phyloP scores from a whole-genome alignment of 1,140 invertebrate species.

The Nasonia longicornis region DNA sequence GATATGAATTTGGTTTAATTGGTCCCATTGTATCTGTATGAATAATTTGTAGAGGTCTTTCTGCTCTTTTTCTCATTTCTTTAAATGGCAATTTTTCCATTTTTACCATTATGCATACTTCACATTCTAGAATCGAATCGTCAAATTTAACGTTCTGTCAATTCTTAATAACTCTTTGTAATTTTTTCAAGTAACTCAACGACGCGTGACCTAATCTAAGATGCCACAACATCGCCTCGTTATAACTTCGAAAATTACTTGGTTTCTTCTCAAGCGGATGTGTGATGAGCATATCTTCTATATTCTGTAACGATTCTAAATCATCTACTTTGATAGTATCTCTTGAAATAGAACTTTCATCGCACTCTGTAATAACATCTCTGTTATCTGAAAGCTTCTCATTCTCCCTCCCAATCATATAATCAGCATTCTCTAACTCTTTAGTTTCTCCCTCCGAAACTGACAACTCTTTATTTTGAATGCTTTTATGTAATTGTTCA shows the following conservation, averaged over 20 bases:
- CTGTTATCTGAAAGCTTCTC: too few species aligned
- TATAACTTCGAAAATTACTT: neutral
- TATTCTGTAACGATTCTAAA: too few species aligned
- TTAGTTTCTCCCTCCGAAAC: conserved; percentile 48
- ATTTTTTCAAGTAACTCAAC: conserved; percentile 46
- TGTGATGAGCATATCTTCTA: too few species aligned
- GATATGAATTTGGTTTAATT: too few species aligned
- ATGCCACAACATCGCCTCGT: conserved; percentile 51
- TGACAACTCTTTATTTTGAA: conserved; percentile 30
- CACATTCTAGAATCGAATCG: conserved; percentile 49
- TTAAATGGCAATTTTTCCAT: conserved; percentile 49
- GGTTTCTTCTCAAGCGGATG: conserved; percentile 28
- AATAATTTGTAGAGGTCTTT: conserved; percentile 44
- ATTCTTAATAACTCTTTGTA: conserved; percentile 47
- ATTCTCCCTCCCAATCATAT: neutral
- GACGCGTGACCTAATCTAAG: conserved; percentile 50
- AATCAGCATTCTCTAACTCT: conserved; percentile 37
- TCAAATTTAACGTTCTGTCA: conserved; percentile 50
- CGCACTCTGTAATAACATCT: too few species aligned
- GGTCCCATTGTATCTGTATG: conserved; percentile 1
- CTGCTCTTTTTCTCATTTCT: conserved; percentile 42
- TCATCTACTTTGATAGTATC: too few species aligned
- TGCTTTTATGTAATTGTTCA: conserved; percentile 40
- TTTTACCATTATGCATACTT: conserved; percentile 49
- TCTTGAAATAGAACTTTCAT: too few species aligned